Evolutionary conservation across 2,113 vertebrate species (phyloP).

Genomic region (Sciurus niger): DNA sequence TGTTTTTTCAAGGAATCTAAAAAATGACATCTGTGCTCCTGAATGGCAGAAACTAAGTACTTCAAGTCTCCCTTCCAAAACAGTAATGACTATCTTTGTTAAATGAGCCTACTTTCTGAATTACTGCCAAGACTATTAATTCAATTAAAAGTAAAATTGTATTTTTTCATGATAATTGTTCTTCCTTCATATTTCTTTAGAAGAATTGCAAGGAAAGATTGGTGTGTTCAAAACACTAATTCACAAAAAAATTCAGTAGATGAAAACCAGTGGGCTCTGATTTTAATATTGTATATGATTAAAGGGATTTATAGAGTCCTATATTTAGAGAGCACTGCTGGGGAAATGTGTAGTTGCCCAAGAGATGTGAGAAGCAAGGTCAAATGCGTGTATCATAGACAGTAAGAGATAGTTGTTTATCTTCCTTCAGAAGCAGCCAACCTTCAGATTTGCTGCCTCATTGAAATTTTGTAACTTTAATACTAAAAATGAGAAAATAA

Average conservation of each 20-base stretch:
- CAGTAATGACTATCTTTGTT: neutral
- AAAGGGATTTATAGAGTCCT: neutral
- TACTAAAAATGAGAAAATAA: neutral
- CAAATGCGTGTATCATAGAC: neutral
- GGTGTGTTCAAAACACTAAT: slow-evolving; percentile 5
- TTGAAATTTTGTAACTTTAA: neutral
- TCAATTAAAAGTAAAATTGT: slow-evolving; percentile 56
- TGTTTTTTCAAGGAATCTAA: neutral
- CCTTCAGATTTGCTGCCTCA: neutral
- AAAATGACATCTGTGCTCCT: neutral
- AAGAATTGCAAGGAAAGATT: slow-evolving; percentile 22
- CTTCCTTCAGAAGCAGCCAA: slow-evolving; percentile 23
- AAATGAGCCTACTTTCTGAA: neutral
- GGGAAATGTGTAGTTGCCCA: neutral
- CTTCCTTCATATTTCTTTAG: neutral
- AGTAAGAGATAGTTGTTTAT: neutral
- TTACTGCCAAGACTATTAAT: slow-evolving; percentile 40
- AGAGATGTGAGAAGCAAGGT: neutral
- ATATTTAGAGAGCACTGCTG: neutral
- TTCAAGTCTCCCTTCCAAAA: slow-evolving; percentile 21
- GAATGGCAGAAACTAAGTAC: neutral
- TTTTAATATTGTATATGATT: slow-evolving; percentile 8
- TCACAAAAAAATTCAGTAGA: neutral
- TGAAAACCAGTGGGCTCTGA: neutral
- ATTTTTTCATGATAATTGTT: neutral